Conservation (phyloP, 2,888 invertebrate genomes). For the Synergus umbraculus region DNA sequence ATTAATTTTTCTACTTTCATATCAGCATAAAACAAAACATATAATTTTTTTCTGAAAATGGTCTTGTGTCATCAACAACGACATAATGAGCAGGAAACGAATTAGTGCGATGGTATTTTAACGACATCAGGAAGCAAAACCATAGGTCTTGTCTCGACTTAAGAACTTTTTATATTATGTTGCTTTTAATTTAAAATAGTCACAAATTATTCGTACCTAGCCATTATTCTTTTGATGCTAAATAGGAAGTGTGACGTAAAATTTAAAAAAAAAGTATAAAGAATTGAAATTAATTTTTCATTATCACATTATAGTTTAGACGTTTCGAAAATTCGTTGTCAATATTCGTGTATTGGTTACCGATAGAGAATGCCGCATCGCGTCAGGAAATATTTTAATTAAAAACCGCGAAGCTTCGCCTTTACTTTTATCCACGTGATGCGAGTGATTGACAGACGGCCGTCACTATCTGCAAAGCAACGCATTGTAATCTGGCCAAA, state of each 20-base stretch:
- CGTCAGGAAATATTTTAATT: constrained; percentile 32
- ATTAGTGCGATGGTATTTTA: neutral
- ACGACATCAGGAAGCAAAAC: neutral
- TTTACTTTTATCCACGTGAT: constrained; percentile 38
- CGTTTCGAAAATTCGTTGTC: neutral
- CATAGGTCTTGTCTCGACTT: neutral
- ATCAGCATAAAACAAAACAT: too few relatives aligned
- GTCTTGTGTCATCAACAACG: neutral
- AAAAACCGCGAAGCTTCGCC: constrained; percentile 30
- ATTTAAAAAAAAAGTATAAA: too few relatives aligned
- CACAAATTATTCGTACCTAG: too few relatives aligned
- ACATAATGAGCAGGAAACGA: neutral
- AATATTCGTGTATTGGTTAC: neutral
- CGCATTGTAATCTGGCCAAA: constrained; percentile 41
- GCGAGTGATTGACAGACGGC: constrained; percentile 37
- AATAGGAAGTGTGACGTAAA: neutral
- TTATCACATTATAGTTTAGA: neutral
- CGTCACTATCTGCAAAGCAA: constrained; percentile 40
- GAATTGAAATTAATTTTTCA: neutral
- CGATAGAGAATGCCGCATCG: neutral
- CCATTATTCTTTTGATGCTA: too few relatives aligned
- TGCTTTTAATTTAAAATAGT: too few relatives aligned
- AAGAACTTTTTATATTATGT: neutral
- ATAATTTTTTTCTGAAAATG: neutral
- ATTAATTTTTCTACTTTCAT: neutral